Conservation (phyloP, 2,113 vertebrate genomes). For the Ibidorhyncha struthersii region DNA sequence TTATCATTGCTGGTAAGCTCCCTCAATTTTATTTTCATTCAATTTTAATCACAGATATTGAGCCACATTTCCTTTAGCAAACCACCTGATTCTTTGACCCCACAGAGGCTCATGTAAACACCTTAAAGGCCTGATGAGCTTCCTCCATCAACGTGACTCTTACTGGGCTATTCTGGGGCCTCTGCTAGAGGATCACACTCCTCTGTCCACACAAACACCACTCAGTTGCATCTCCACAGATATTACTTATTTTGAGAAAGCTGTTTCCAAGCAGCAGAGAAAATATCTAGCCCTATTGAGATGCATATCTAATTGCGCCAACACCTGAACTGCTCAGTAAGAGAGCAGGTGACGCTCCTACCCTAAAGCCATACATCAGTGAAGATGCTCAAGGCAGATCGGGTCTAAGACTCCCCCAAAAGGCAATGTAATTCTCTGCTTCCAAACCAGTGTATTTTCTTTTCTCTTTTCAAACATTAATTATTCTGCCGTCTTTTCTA, state of each 20-base stretch:
- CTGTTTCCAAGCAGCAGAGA: neutral
- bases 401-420: neutral
- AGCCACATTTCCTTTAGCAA: neutral
- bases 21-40: neutral
- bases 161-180: neutral
- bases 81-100: neutral
- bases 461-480: neutral
- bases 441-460: neutral
- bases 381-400: neutral
- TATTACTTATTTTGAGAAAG: neutral
- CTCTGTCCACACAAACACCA: neutral
- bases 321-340: neutral
- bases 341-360: neutral
- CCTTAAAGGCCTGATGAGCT: neutral
- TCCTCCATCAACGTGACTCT: neutral
- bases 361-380: neutral
- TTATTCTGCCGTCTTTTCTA: neutral
- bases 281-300: neutral
- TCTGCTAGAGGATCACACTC: neutral
- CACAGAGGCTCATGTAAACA: neutral
- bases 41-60: neutral
- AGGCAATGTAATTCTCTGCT: rapidly evolving
- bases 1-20: neutral
- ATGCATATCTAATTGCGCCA: neutral
- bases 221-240: neutral